Conservation (phyloP, 1,140 invertebrate species). For the Armadillidium nasatum region DNA sequence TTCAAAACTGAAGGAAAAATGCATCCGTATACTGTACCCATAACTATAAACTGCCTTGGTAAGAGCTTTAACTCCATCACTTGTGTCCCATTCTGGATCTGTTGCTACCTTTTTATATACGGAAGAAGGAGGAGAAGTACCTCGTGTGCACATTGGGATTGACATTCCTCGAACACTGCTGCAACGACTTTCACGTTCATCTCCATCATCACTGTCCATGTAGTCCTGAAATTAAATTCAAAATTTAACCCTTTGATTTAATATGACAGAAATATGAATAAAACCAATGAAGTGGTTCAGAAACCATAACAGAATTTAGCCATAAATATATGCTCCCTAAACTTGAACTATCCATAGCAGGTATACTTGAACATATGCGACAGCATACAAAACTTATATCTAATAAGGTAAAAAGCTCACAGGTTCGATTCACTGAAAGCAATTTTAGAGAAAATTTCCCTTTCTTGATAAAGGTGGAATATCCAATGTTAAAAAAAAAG, state of each 20-base stretch:
- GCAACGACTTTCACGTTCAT: conserved; percentile 34
- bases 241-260: not conserved
- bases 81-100: conserved; percentile 28
- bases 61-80: conserved; percentile 35
- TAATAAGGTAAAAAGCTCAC: too few species aligned
- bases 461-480: too few species aligned
- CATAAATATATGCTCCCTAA: not conserved
- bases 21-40: conserved; percentile 17
- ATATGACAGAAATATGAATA: not conserved
- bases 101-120: conserved; percentile 38
- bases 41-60: conserved; percentile 38
- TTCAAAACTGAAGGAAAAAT: too few species aligned
- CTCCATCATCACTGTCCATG: conserved; percentile 39
- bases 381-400: too few species aligned
- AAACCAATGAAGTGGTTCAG: not conserved
- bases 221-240: conserved; percentile 22
- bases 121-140: conserved; percentile 38
- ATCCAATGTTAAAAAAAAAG: too few species aligned
- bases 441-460: too few species aligned
- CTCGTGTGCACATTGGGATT: conserved; percentile 39
- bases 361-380: too few species aligned
- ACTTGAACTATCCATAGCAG: too few species aligned
- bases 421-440: too few species aligned
- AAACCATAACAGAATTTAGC: not conserved
- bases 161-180: conserved; percentile 32